These are phyloP conservation scores for Tenthredo amoena DNA, from an alignment of 2,888 invertebrate genomes.

Conservation along the genomic window DNA sequence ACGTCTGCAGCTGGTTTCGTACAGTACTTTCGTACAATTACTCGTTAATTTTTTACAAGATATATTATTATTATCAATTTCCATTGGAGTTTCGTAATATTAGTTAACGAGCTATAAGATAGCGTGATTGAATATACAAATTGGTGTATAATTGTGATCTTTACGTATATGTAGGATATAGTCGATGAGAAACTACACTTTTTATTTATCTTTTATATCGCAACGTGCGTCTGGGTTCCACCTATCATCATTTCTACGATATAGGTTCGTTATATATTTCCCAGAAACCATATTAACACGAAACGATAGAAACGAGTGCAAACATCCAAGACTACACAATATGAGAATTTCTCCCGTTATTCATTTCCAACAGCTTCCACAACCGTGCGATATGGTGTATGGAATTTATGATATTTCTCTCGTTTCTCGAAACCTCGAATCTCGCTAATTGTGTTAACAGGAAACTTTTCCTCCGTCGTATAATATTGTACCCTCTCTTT, in stretches of 20 bases:
- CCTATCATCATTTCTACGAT: background rate
- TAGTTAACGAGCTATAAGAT: background rate
- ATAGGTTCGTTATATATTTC: constrained; percentile 13
- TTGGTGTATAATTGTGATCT: background rate
- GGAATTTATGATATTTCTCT: background rate
- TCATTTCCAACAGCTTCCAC: background rate
- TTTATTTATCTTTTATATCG: background rate
- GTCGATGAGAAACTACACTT: background rate
- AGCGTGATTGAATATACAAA: background rate
- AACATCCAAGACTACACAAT: background rate
- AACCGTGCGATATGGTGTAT: background rate
- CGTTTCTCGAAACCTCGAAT: background rate
- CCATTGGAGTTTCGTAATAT: background rate
- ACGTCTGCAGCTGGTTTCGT: background rate
- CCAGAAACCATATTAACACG: background rate
- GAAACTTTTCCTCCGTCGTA: constrained; percentile 5
- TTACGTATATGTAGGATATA: background rate
- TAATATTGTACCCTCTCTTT: background rate
- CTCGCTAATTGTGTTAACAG: constrained; percentile 15
- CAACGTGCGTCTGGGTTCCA: background rate
- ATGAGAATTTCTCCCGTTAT: background rate
- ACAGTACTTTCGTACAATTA: background rate
- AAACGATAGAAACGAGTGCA: background rate
- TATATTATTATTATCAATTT: background rate
- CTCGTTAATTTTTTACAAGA: background rate